A percentile compares a stretch with the other conserved stretches of the same genome.
phyloP scores from a whole-genome alignment of 2,797 vertebrate species.

The Octomys mimax region DNA sequence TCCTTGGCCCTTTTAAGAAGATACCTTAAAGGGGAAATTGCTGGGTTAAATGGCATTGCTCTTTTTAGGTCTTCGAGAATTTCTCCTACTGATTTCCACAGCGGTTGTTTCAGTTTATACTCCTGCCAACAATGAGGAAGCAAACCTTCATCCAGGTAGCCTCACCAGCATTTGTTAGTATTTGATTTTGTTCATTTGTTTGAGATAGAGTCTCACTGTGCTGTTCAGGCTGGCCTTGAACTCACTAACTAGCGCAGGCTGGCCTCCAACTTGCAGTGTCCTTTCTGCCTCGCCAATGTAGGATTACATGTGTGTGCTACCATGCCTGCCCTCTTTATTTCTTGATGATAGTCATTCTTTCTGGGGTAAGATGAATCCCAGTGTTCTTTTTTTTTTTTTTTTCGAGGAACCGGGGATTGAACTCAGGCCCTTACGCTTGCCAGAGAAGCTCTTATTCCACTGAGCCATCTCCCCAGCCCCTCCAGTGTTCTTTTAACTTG shows the following conservation, averaged over 20 bases:
- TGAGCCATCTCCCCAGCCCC: too few relatives aligned
- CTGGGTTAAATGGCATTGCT: not conserved
- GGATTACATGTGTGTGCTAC: not conserved
- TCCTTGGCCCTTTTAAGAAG: not conserved
- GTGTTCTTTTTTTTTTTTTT: not conserved
- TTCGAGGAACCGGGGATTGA: too few relatives aligned
- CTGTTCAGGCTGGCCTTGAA: not conserved
- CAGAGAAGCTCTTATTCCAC: too few relatives aligned
- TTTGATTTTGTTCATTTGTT: not conserved
- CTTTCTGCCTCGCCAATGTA: not conserved
- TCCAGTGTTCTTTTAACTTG: not conserved
- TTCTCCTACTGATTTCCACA: not conserved
- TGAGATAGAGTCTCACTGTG: not conserved
- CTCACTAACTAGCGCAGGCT: not conserved
- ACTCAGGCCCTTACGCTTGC: too few relatives aligned
- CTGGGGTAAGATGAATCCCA: not conserved
- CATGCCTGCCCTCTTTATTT: not conserved
- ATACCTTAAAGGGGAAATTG: not conserved
- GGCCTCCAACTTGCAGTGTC: not conserved
- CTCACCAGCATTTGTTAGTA: not conserved
- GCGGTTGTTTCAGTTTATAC: not conserved
- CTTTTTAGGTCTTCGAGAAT: not conserved
- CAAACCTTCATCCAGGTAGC: not conserved
- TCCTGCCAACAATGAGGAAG: not conserved
- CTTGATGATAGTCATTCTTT: not conserved